Evolutionary conservation across 2,797 vertebrate genomes (phyloP).

Genomic region (Scomberomorus guttatus): DNA sequence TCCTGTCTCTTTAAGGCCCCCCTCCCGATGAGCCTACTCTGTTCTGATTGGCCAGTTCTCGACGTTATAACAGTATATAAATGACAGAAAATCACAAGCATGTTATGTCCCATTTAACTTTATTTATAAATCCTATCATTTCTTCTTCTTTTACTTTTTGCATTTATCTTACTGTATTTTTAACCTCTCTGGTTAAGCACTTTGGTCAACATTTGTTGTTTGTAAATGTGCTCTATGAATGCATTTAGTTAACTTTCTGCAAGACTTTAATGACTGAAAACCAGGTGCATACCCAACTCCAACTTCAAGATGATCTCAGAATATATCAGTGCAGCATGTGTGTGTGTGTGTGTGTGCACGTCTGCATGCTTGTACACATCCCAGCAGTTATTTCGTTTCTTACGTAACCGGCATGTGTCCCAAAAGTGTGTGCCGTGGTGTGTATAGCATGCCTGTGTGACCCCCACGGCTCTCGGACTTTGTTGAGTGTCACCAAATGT

Average conservation of each 20-base stretch:
- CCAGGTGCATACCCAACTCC: neutral
- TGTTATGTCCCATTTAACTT: too few relatives aligned
- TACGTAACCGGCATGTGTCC: constrained; percentile 46
- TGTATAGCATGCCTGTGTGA: constrained; percentile 15
- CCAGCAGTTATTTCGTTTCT: constrained; percentile 37
- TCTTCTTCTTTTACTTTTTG: neutral
- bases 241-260: neutral
- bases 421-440: constrained; percentile 21
- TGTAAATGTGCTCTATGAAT: neutral
- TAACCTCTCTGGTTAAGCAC: neutral
- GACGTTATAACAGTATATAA: too few relatives aligned
- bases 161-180: neutral
- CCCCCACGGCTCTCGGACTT: constrained; percentile 28
- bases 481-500: constrained; percentile 41
- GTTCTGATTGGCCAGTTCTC: too few relatives aligned
- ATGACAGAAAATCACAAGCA: too few relatives aligned
- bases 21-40: too few relatives aligned
- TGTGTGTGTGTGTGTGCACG: constrained; percentile 6
- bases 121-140: too few relatives aligned
- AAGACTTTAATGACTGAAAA: neutral
- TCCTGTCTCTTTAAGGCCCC: too few relatives aligned
- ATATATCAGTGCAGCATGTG: constrained; percentile 22
- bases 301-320: neutral
- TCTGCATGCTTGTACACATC: constrained; percentile 8
- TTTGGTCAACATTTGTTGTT: neutral